These are phyloP conservation scores for Steinernema khuongi DNA, from an alignment of 1,140 invertebrate genomes.

Conservation along the genomic window DNA sequence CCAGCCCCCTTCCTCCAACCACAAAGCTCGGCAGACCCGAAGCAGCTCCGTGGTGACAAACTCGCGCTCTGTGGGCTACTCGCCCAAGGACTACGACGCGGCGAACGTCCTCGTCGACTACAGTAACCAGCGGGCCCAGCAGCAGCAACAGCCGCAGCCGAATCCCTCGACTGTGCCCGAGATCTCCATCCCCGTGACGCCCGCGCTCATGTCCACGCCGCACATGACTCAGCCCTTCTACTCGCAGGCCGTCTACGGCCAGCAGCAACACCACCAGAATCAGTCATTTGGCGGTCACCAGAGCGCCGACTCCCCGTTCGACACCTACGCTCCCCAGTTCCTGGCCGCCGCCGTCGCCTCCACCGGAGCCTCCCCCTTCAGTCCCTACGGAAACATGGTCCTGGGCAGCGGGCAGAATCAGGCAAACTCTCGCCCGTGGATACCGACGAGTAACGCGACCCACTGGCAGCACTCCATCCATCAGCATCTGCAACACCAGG, in stretches of 20 bases:
- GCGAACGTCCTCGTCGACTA: conserved; percentile 41
- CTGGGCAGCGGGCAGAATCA: background rate
- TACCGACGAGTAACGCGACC: conserved; percentile 26
- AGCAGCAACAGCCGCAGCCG: conserved; percentile 20
- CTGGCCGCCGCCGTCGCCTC: conserved; percentile 27
- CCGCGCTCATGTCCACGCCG: conserved; percentile 14
- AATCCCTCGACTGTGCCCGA: conserved; percentile 14
- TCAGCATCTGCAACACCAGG: background rate
- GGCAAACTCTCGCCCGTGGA: background rate
- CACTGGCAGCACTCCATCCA: conserved; percentile 7
- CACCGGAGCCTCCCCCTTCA: background rate
- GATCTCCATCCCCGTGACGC: conserved; percentile 6
- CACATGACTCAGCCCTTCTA: conserved; percentile 37
- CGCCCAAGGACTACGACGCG: conserved; percentile 41
- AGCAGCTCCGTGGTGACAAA: conserved; percentile 11
- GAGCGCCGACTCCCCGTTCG: conserved; percentile 15
- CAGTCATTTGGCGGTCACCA: conserved; percentile 4
- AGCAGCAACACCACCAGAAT: conserved; percentile 15
- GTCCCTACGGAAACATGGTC: background rate
- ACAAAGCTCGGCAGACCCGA: conserved; percentile 22
- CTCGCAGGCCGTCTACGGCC: conserved; percentile 35
- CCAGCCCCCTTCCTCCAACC: background rate
- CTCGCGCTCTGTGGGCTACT: conserved; percentile 15
- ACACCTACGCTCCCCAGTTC: conserved; percentile 30
- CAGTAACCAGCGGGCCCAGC: conserved; percentile 22